Evolutionary conservation across 2,888 invertebrate species (phyloP).

Genomic region (Keiferia lycopersicella): DNA sequence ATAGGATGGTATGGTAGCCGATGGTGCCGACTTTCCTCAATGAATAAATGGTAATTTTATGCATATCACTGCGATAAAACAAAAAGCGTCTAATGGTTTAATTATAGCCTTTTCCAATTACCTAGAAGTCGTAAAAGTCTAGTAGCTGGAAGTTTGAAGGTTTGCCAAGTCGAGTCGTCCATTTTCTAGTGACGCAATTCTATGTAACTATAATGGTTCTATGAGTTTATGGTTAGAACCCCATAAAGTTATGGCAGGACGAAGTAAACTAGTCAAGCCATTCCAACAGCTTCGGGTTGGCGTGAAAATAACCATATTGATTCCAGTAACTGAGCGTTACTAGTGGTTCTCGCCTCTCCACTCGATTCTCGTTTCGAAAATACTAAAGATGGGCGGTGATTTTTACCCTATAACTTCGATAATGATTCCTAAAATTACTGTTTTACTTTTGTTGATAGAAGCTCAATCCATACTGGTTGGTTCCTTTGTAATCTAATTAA

Average conservation of each 20-base stretch:
- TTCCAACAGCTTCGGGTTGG: constrained; percentile 30
- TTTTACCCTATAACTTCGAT: no score
- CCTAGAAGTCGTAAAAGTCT: neutral
- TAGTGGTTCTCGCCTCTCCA: constrained; percentile 7
- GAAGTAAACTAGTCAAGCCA: constrained; percentile 30
- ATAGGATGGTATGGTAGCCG: no score
- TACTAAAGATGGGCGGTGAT: neutral
- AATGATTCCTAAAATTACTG: no score
- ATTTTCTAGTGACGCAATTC: neutral
- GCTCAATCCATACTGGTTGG: no score
- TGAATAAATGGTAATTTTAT: no score
- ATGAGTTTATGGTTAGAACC: constrained; percentile 3
- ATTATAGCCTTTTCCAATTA: neutral
- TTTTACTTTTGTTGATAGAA: no score
- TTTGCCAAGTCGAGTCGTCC: neutral
- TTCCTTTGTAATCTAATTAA: no score
- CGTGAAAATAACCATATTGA: constrained; percentile 31
- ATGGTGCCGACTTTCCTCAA: no score
- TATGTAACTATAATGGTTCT: no score
- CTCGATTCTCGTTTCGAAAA: neutral
- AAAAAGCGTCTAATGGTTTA: neutral
- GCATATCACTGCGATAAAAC: neutral
- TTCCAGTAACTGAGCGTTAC: constrained; percentile 20
- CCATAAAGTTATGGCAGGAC: constrained; percentile 23
- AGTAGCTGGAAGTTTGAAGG: neutral